Evolutionary conservation across 2,113 vertebrate genomes (phyloP).

Genomic region (Sander vitreus): DNA sequence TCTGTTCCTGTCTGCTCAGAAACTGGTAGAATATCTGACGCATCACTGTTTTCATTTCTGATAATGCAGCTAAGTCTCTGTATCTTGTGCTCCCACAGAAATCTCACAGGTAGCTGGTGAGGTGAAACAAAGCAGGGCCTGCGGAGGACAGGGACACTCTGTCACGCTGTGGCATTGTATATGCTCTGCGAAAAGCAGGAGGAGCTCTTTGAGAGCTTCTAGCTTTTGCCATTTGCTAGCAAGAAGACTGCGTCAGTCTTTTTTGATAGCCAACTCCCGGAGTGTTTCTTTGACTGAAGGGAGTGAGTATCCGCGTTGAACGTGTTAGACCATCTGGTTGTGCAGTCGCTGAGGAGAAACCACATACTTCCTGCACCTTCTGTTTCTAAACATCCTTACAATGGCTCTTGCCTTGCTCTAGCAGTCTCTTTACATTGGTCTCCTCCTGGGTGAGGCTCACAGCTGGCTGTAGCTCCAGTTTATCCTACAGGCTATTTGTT

Average conservation of each 20-base stretch:
- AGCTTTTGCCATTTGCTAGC: constrained; percentile 10
- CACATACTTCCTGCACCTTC: constrained; percentile 2
- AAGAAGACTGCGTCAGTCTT: constrained; percentile 5
- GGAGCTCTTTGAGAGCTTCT: constrained; percentile 3
- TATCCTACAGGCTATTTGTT: background rate
- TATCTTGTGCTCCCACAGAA: background rate
- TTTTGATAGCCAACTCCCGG: constrained; percentile 14
- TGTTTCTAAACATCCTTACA: background rate
- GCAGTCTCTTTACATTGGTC: background rate
- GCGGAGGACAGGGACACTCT: background rate
- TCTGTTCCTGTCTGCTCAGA: constrained; percentile 9
- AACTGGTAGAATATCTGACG: constrained; percentile 20
- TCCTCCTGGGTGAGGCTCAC: background rate
- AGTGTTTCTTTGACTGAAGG: constrained; percentile 26
- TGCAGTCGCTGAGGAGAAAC: background rate
- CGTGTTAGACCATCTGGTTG: constrained; percentile 27
- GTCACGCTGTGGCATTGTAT: constrained; percentile 19
- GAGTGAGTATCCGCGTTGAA: constrained; percentile 14
- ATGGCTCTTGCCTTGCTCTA: background rate
- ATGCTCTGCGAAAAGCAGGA: background rate
- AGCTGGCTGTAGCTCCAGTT: background rate
- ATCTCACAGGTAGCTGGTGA: constrained; percentile 41
- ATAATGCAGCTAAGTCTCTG: constrained; percentile 29
- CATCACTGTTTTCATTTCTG: background rate
- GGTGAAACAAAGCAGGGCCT: constrained; percentile 33